phyloP scores from a whole-genome alignment of 2,888 invertebrate species.

The Cyclophora punctaria region DNA sequence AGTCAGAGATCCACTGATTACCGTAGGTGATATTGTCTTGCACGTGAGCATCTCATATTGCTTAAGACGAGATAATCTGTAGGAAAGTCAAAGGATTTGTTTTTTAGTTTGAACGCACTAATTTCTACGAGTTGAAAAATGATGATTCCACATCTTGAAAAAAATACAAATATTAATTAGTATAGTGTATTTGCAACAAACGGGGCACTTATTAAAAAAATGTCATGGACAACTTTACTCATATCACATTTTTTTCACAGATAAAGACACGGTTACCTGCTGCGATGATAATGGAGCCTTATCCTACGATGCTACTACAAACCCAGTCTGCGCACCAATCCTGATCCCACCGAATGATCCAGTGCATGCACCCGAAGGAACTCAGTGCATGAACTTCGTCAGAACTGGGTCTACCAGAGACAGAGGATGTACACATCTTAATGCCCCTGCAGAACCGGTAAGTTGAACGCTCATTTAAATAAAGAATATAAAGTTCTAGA shows the following conservation, averaged over 20 bases:
- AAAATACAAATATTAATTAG: too few species aligned
- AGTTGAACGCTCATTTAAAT: constrained; percentile 2
- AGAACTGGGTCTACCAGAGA: constrained; percentile 80
- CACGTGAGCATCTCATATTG: too few species aligned
- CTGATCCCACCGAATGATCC: constrained; percentile 54
- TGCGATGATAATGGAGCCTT: constrained; percentile 55
- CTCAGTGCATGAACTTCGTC: constrained; percentile 83
- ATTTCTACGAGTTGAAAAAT: too few species aligned
- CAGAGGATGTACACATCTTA: constrained; percentile 77
- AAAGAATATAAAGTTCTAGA: too few species aligned
- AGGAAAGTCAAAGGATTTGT: too few species aligned
- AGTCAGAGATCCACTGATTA: too few species aligned
- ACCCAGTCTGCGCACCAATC: constrained; percentile 57
- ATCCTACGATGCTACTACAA: constrained; percentile 34
- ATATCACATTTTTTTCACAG: constrained; percentile 21
- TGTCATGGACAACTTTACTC: background rate
- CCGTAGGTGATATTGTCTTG: too few species aligned
- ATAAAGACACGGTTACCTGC: constrained; percentile 48
- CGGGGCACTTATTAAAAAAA: too few species aligned
- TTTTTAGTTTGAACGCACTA: too few species aligned
- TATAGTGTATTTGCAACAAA: too few species aligned
- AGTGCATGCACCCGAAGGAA: constrained; percentile 64
- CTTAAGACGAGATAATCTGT: too few species aligned
- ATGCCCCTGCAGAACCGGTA: constrained; percentile 83
- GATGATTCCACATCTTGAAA: too few species aligned